Evolutionary conservation across 2,797 vertebrate species (phyloP), one percentile per base, ranked within the genome.

Genomic region (Tapirus indicus): DNA sequence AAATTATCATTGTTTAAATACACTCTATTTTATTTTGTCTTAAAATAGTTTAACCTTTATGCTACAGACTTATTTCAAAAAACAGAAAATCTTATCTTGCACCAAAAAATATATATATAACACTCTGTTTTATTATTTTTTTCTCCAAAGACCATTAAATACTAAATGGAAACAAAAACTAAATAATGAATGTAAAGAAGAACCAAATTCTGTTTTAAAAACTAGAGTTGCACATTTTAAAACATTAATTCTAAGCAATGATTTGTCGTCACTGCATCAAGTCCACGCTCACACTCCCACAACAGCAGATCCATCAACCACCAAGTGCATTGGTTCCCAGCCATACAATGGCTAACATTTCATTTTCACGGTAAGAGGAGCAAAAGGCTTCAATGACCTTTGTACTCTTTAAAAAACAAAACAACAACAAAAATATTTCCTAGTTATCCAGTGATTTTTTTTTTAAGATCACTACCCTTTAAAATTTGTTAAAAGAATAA

Each of bases 31-130:
- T 99, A 99, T 99, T 99, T 99, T 94, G 90, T 99, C 99, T 99
- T 99, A 99, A 99, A 99, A 99, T 99, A 99, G 99, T 99, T 99
- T 98, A 99, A 99, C 99, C 99, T 99, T 99, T 99, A 99, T 99
- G 99, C 99, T 99, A 99, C 99, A 99, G 99, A 99, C 99, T 99
- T 99, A 98, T 99, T 99, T 99, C 99, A 99, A 99, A 99, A 99
- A 99, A 99, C 99, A 99, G 98, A 99, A 99, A 98, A 98, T 99
- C 98, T 99, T 99, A 99, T 99, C 99, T 99, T 98, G 99, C 99
- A 99, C 99, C 99, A 99, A 99, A 99, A 99, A 99, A 99, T 99
- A 99, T 99, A 99, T 98, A 98, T 98, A 99, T 96, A 99, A 99
- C 98, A 99, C 98, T 98, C 99, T 99, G 97, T 98, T 99, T 99